These are phyloP conservation scores for Silurus meridionalis DNA, from an alignment of 2,113 vertebrate species.

Conservation along the genomic window DNA sequence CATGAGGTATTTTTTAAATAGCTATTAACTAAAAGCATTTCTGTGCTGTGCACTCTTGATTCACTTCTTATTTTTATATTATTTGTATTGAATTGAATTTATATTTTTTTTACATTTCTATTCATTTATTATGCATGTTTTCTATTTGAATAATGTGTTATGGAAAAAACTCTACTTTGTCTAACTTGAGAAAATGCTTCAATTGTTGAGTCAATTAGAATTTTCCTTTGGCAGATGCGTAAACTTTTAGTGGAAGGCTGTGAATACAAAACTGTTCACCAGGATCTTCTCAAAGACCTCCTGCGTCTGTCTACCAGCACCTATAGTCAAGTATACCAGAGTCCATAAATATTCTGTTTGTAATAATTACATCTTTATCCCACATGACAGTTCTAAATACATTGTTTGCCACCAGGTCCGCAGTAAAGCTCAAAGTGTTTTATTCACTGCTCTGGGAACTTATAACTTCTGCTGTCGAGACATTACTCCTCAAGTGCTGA, in stretches of 20 bases:
- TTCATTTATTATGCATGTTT: neutral
- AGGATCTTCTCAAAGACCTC: constrained; percentile 89
- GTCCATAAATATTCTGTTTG: neutral
- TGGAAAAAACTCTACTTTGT: neutral
- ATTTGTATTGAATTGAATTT: neutral
- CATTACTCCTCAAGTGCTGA: constrained; percentile 86
- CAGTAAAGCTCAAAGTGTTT: constrained; percentile 89
- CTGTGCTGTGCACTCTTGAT: neutral
- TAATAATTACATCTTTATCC: neutral
- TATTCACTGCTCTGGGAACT: constrained; percentile 87
- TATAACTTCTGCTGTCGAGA: constrained; percentile 96
- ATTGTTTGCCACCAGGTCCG: constrained; percentile 77
- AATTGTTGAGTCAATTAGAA: neutral
- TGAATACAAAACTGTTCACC: constrained; percentile 90
- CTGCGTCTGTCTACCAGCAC: constrained; percentile 92
- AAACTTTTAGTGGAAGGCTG: constrained; percentile 91
- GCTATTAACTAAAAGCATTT: neutral
- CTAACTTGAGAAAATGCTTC: neutral
- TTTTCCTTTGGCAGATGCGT: constrained; percentile 75
- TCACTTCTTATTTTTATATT: neutral
- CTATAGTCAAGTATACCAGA: constrained; percentile 84
- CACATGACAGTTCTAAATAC: neutral
- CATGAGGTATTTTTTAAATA: constrained; percentile 82
- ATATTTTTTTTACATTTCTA: neutral
- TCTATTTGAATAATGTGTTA: neutral